Evolutionary conservation across 2,113 vertebrate genomes (phyloP).

Genomic region (Salminus brasiliensis): DNA sequence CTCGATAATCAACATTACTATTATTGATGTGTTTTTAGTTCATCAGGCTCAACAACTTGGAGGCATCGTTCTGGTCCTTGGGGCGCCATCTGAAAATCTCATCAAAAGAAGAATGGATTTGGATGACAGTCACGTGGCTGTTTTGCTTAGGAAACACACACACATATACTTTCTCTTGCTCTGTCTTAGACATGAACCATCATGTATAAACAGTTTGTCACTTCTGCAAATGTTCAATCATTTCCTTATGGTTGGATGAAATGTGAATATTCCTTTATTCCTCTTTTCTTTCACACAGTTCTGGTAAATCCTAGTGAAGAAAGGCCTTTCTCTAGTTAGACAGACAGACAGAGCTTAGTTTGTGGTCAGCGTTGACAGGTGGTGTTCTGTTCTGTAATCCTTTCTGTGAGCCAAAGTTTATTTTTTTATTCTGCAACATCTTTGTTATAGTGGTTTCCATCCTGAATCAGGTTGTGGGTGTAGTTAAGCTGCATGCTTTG

Average conservation of each 20-base stretch:
- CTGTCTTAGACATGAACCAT: conserved; percentile 6
- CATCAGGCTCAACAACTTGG: conserved; percentile 21
- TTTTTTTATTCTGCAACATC: no score
- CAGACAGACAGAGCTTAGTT: background rate
- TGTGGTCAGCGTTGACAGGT: conserved; percentile 11
- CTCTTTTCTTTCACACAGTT: conserved; percentile 11
- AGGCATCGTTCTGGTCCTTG: background rate
- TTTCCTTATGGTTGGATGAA: background rate
- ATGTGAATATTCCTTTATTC: conserved; percentile 11
- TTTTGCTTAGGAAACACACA: conserved; percentile 26
- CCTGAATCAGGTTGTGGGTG: no score
- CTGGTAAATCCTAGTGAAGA: background rate
- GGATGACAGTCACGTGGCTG: conserved; percentile 44
- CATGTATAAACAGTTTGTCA: conserved; percentile 12
- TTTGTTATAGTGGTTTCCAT: no score
- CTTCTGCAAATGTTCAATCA: conserved; percentile 11
- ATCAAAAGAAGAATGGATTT: conserved; percentile 34
- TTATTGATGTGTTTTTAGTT: conserved; percentile 55
- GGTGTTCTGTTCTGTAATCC: background rate
- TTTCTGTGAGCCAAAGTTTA: background rate
- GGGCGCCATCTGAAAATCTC: conserved; percentile 24
- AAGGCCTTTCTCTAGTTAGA: background rate
- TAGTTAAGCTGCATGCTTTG: no score
- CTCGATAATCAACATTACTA: background rate
- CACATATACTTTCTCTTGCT: conserved; percentile 2